Percentiles rank a stretch among this genome's conserved stretches.
Conservation (phyloP, 2,888 invertebrate species). For the Hyppa rectilinea region DNA sequence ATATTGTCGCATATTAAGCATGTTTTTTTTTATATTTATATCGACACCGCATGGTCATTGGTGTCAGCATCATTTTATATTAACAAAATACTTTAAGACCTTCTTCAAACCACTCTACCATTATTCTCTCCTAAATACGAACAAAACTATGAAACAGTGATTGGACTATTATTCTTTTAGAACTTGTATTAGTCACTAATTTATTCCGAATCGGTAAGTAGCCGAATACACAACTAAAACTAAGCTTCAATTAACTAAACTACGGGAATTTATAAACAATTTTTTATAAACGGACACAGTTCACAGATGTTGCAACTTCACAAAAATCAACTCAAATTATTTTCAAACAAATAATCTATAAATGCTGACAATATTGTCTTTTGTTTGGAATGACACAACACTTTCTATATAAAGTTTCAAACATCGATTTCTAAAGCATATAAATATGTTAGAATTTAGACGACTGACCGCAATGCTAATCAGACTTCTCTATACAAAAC, state of each 20-base stretch:
- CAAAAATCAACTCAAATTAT: slow-evolving; percentile 75
- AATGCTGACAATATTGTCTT: slow-evolving; percentile 90
- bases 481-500: slow-evolving; percentile 77
- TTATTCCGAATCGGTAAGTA: slow-evolving; percentile 77
- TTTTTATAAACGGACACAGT: slow-evolving; percentile 77
- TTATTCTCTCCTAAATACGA: slow-evolving; percentile 65
- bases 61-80: slow-evolving; percentile 78
- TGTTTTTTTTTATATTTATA: slow-evolving; percentile 72
- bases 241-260: slow-evolving; percentile 80
- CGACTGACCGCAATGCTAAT: slow-evolving; percentile 77
- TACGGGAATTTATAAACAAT: slow-evolving; percentile 80
- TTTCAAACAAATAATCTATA: slow-evolving; percentile 87
- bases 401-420: slow-evolving; percentile 74
- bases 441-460: slow-evolving; percentile 84
- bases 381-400: slow-evolving; percentile 90
- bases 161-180: slow-evolving; percentile 74
- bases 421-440: slow-evolving; percentile 75
- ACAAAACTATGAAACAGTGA: slow-evolving; percentile 74
- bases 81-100: slow-evolving; percentile 78
- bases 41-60: slow-evolving; percentile 82
- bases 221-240: slow-evolving; percentile 81
- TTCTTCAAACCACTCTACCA: slow-evolving; percentile 66
- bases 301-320: slow-evolving; percentile 76
- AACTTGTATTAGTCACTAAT: slow-evolving; percentile 81
- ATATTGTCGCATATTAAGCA: slow-evolving; percentile 90